These are phyloP conservation scores for Ostrea denselamellosa DNA, from an alignment of 1,140 invertebrate species.

Conservation along the genomic window DNA sequence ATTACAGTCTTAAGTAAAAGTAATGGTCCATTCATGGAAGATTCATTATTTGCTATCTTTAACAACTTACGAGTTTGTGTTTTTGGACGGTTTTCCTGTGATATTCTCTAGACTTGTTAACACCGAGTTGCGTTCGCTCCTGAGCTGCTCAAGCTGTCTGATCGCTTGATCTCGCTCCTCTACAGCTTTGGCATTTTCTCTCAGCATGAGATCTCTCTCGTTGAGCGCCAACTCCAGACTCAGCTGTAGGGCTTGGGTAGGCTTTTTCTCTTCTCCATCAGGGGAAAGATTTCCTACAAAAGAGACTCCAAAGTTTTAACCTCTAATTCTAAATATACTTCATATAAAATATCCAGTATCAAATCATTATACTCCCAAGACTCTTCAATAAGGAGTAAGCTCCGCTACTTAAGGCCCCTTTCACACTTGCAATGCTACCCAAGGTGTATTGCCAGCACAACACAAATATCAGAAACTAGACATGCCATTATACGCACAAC, in stretches of 20 bases:
- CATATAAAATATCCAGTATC: too few species aligned
- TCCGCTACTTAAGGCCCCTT: too few species aligned
- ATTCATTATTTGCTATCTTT: not conserved
- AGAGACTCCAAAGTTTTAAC: not conserved
- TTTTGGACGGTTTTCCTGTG: conserved; percentile 50
- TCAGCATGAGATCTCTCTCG: conserved; percentile 73
- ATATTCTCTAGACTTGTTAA: conserved; percentile 69
- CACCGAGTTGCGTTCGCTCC: conserved; percentile 70
- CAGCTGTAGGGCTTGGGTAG: conserved; percentile 72
- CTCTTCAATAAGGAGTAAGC: too few species aligned
- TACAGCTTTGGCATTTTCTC: conserved; percentile 71
- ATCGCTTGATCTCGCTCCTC: conserved; percentile 74
- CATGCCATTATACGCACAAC: too few species aligned
- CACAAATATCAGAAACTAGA: too few species aligned
- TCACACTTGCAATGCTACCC: too few species aligned
- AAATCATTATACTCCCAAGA: too few species aligned
- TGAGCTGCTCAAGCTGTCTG: conserved; percentile 70
- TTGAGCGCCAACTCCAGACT: conserved; percentile 76
- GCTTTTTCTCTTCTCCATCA: conserved; percentile 56
- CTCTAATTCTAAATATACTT: too few species aligned
- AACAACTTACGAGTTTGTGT: conserved; percentile 42
- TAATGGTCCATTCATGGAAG: too few species aligned
- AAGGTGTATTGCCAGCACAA: too few species aligned
- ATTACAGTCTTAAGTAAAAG: too few species aligned
- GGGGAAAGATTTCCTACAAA: not conserved